A percentile compares a stretch with the other conserved stretches of the same genome.
Evolutionary conservation across 2,113 vertebrate genomes (phyloP).

Genomic region (Hipposideros armiger): DNA sequence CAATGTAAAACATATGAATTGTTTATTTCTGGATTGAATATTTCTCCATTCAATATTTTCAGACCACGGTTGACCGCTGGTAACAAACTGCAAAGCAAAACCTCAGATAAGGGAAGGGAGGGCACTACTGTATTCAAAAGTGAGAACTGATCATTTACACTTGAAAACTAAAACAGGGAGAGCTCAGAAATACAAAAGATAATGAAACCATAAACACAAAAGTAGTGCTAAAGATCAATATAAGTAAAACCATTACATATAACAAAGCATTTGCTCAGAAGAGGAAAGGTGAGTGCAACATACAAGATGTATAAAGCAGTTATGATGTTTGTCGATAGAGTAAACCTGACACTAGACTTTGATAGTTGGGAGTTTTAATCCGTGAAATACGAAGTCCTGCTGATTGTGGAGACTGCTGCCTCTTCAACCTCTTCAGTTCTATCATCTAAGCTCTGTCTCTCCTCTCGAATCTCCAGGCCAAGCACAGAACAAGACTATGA

Average conservation of each 20-base stretch:
- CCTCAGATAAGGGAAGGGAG: too few relatives aligned
- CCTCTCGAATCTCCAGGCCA: neutral
- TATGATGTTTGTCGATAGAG: neutral
- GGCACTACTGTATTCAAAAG: neutral
- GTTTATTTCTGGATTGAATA: neutral
- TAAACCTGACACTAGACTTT: neutral
- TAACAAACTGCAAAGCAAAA: too few relatives aligned
- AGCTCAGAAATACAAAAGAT: neutral
- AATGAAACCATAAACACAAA: neutral
- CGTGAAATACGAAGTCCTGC: accelerated
- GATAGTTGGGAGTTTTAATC: neutral
- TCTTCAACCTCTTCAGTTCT: neutral
- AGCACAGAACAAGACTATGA: neutral
- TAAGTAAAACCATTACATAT: neutral
- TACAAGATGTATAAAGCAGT: neutral
- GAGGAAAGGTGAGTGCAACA: neutral
- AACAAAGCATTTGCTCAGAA: neutral
- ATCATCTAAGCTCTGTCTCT: neutral
- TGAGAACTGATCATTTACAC: neutral
- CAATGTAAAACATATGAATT: neutral
- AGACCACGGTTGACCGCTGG: too few relatives aligned
- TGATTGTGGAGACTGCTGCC: neutral
- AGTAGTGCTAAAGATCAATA: neutral
- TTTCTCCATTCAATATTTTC: neutral
- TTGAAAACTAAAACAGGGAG: neutral